These are phyloP conservation scores for Nysson spinosus DNA, from an alignment of 2,888 invertebrate species.

Conservation along the genomic window DNA sequence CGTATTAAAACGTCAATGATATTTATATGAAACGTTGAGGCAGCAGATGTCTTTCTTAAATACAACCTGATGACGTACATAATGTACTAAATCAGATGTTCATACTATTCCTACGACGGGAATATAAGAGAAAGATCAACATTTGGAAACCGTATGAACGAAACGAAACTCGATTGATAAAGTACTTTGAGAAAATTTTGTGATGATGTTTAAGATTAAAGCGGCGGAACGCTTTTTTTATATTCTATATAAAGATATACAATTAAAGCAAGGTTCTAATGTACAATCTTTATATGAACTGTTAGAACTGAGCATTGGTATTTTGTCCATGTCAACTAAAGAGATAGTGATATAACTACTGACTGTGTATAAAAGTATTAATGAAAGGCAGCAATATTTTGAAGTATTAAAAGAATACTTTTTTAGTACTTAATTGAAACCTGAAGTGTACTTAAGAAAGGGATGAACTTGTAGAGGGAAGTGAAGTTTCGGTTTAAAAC, in stretches of 20 bases:
- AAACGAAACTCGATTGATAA: too few species aligned
- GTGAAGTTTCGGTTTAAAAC: constrained; percentile 11
- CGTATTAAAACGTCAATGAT: background rate
- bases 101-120: background rate
- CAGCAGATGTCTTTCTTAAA: background rate
- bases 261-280: background rate
- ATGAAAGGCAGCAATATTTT: constrained; percentile 59
- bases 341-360: constrained; percentile 45
- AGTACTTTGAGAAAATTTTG: too few species aligned
- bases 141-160: constrained; percentile 6
- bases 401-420: constrained; percentile 59
- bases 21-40: background rate
- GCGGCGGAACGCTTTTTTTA: too few species aligned
- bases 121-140: constrained; percentile 1
- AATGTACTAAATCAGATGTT: background rate
- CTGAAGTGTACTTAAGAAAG: constrained; percentile 63
- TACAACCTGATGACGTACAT: background rate
- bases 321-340: constrained; percentile 16
- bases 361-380: constrained; percentile 62
- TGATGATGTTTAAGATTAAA: too few species aligned
- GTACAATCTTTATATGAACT: background rate
- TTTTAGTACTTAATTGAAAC: constrained; percentile 65
- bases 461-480: constrained; percentile 22
- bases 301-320: constrained; percentile 9
- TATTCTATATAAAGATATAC: too few species aligned